Conservation (phyloP, 1,140 invertebrate genomes). For the Apis cerana region DNA sequence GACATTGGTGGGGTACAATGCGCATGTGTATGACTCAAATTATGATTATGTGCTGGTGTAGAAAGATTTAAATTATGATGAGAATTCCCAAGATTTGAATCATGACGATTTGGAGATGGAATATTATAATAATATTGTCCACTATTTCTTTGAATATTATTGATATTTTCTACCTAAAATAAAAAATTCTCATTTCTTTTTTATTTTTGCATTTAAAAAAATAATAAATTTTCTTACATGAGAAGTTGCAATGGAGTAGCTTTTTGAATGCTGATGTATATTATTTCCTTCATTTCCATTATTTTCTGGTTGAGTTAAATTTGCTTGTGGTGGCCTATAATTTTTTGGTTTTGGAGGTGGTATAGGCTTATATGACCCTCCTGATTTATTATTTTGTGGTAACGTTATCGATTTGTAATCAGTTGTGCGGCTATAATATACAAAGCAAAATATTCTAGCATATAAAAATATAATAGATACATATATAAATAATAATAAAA, state of each 20-base stretch:
- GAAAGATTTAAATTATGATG: conserved; percentile 80
- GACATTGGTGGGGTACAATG: conserved; percentile 81
- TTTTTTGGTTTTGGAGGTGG: conserved; percentile 96
- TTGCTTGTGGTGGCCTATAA: conserved; percentile 87
- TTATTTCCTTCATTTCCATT: conserved; percentile 71
- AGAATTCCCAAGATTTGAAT: conserved; percentile 75
- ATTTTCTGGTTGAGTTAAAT: conserved; percentile 71
- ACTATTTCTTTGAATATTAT: conserved; percentile 74
- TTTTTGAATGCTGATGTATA: conserved; percentile 80
- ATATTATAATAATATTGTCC: conserved; percentile 85
- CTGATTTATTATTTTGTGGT: conserved; percentile 77
- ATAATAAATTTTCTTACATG: conserved; percentile 76
- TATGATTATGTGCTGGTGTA: conserved; percentile 75
- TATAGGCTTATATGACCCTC: conserved; percentile 90
- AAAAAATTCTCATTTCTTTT: background rate
- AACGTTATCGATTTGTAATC: conserved; percentile 76
- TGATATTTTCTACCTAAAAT: conserved; percentile 73
- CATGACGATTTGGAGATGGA: conserved; percentile 79
- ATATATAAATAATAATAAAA: background rate
- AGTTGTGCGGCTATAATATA: conserved; percentile 75
- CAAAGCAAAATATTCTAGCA: conserved; percentile 69
- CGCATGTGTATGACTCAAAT: conserved; percentile 81
- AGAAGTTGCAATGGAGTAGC: conserved; percentile 79
- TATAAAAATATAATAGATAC: conserved; percentile 43
- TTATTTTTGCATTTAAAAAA: background rate